Percentiles rank a stretch among this genome's conserved stretches.
Conservation (phyloP, 2,888 invertebrate species). For the Poecilus cupreus region DNA sequence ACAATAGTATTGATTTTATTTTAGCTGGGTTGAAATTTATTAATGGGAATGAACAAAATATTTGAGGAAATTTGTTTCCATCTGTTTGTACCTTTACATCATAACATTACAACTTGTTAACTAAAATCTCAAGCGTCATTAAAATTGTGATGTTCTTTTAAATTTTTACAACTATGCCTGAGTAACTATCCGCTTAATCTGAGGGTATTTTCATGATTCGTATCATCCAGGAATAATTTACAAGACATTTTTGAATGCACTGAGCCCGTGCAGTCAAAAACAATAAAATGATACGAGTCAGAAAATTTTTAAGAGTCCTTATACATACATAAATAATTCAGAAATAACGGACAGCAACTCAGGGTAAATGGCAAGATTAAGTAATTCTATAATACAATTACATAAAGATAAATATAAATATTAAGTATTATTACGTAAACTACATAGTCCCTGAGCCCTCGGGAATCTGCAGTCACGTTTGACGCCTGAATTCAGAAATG, state of each 20-base stretch:
- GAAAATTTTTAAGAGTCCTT: conserved; percentile 21
- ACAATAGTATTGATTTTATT: conserved; percentile 53
- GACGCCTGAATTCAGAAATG: conserved; percentile 5
- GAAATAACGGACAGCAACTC: conserved; percentile 10
- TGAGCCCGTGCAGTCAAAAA: conserved; percentile 53
- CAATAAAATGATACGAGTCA: conserved; percentile 23
- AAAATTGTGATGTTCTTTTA: conserved; percentile 26
- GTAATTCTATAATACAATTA: conserved; percentile 48
- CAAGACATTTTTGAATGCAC: conserved; percentile 27
- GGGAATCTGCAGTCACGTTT: conserved; percentile 64
- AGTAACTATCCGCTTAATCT: neutral
- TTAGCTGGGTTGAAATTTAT: conserved; percentile 51
- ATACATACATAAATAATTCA: conserved; percentile 14
- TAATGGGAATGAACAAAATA: conserved; percentile 53
- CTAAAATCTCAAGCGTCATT: conserved; percentile 22
- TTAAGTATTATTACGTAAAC: conserved; percentile 54
- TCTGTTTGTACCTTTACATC: conserved; percentile 50
- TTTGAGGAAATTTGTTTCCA: conserved; percentile 51
- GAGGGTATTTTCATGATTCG: neutral
- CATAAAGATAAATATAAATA: conserved; percentile 40
- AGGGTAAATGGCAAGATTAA: conserved; percentile 52
- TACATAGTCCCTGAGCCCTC: conserved; percentile 66
- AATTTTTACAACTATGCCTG: neutral
- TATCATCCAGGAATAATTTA: conserved; percentile 30
- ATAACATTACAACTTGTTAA: conserved; percentile 55